Conservation (phyloP, 2,888 invertebrate genomes). For the Petrophora chlorosata region DNA sequence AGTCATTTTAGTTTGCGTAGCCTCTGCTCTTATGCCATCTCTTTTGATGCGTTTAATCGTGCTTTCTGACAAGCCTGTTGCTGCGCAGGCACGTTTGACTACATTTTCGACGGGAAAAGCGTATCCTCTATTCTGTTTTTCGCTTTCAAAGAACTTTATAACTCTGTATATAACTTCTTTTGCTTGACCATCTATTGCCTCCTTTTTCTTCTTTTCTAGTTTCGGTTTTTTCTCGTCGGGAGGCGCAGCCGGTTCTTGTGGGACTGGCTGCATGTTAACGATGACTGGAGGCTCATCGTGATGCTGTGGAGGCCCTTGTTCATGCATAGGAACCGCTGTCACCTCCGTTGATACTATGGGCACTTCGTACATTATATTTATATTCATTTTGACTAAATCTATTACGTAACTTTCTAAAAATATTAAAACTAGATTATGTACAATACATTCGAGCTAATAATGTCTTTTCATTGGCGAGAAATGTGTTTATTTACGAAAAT, state of each 20-base stretch:
- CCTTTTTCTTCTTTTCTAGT: conserved; percentile 71
- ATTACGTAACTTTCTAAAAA: conserved; percentile 12
- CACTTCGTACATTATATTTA: conserved; percentile 53
- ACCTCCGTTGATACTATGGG: conserved; percentile 35
- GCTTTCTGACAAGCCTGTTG: conserved; percentile 74
- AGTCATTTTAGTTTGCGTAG: conserved; percentile 73
- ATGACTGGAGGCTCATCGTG: conserved; percentile 38
- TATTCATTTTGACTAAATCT: conserved; percentile 45
- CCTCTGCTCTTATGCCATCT: conserved; percentile 71
- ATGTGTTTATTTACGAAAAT: conserved; percentile 36
- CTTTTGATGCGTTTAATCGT: conserved; percentile 76
- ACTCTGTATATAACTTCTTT: conserved; percentile 76
- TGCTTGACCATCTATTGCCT: conserved; percentile 76
- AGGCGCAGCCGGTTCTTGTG: conserved; percentile 32
- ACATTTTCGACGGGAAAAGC: conserved; percentile 77
- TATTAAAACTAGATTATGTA: neutral
- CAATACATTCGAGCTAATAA: neutral
- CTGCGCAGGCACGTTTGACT: conserved; percentile 73
- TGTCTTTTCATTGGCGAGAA: conserved; percentile 9
- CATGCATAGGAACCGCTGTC: conserved; percentile 36
- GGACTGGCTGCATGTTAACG: conserved; percentile 44
- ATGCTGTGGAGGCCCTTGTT: conserved; percentile 37
- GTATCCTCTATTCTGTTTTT: conserved; percentile 77
- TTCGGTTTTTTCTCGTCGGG: conserved; percentile 54
- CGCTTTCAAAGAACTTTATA: conserved; percentile 77